Percentiles rank a stretch among this genome's conserved stretches.
These are phyloP conservation scores for Edolisoma coerulescens DNA, from an alignment of 2,113 vertebrate species.

Conservation along the genomic window DNA sequence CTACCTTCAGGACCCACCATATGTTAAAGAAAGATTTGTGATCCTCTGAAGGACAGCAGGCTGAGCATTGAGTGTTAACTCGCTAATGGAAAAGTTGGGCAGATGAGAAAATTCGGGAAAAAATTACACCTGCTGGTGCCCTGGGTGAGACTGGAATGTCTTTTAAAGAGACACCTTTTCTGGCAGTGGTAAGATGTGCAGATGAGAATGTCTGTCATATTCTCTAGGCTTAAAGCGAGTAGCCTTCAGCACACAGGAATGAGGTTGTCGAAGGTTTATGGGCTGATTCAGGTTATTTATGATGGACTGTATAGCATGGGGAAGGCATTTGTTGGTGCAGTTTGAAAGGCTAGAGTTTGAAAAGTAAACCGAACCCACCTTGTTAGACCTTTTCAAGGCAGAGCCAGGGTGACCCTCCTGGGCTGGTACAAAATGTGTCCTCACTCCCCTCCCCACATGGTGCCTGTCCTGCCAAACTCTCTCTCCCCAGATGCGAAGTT, in stretches of 20 bases:
- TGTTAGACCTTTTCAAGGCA: not conserved
- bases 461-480: not conserved
- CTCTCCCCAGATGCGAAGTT: constrained; percentile 1
- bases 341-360: not conserved
- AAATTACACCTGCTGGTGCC: not conserved
- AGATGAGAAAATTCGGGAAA: not conserved
- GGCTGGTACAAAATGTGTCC: not conserved
- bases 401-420: not conserved
- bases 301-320: not conserved
- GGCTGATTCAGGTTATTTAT: not conserved
- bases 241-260: not conserved
- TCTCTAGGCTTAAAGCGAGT: not conserved
- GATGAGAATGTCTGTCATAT: not conserved
- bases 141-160: not conserved
- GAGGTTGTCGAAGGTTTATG: not conserved
- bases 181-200: not conserved
- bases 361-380: not conserved
- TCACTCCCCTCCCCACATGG: accelerated
- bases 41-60: not conserved
- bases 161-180: not conserved
- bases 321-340: not conserved
- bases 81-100: not conserved
- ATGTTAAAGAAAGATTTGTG: not conserved
- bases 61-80: not conserved
- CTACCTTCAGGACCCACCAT: not conserved